Evolutionary conservation across 1,140 invertebrate species (phyloP).

Genomic region (Bombus confusus): DNA sequence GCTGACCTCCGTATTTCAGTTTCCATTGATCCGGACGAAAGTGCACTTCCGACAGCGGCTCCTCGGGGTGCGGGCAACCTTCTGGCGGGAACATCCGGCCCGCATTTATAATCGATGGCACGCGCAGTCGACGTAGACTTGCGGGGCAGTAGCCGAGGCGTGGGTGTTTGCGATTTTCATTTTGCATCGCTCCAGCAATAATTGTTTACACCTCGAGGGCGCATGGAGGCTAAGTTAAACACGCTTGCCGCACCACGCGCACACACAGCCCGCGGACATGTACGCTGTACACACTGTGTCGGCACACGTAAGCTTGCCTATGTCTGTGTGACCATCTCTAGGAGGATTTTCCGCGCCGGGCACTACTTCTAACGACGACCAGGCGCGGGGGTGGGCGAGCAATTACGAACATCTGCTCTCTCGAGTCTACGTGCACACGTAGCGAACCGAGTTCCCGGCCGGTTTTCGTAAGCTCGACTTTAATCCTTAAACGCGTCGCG

Average conservation of each 20-base stretch:
- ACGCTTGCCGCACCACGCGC: neutral
- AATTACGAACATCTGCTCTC: slow-evolving; percentile 74
- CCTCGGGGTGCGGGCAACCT: neutral
- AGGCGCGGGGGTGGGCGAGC: slow-evolving; percentile 34
- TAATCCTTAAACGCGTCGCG: slow-evolving; percentile 67
- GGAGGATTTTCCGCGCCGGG: slow-evolving; percentile 25
- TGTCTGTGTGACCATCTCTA: neutral
- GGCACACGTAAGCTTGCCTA: neutral
- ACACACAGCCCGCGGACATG: slow-evolving; percentile 30
- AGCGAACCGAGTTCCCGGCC: slow-evolving; percentile 59
- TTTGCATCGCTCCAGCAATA: slow-evolving; percentile 49
- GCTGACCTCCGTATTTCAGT: neutral
- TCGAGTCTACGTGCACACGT: slow-evolving; percentile 66
- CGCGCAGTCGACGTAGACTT: neutral
- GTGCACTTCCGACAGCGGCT: neutral
- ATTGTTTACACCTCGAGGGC: slow-evolving; percentile 50
- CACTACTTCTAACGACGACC: slow-evolving; percentile 48
- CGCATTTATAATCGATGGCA: slow-evolving; percentile 39
- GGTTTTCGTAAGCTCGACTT: slow-evolving; percentile 67
- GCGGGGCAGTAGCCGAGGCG: neutral
- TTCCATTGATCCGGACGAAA: neutral
- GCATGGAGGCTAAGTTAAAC: slow-evolving; percentile 31
- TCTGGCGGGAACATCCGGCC: neutral
- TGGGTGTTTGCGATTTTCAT: slow-evolving; percentile 46
- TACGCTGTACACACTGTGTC: neutral